These are phyloP conservation scores for Parotia lawesii DNA, from an alignment of 2,113 vertebrate genomes.

Conservation along the genomic window DNA sequence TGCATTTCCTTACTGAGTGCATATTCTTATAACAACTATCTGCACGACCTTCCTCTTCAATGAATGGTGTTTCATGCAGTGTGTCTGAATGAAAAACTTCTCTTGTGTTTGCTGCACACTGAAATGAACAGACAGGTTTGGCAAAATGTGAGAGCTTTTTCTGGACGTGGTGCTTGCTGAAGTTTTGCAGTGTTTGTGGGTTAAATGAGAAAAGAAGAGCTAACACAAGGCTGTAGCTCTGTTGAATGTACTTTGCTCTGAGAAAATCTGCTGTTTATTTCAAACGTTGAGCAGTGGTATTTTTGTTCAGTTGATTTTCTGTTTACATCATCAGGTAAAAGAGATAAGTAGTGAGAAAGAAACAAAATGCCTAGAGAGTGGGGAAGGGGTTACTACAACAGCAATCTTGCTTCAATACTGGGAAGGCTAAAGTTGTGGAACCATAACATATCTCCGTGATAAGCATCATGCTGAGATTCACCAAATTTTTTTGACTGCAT, in stretches of 20 bases:
- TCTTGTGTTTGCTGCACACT: not conserved
- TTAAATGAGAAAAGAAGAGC: not conserved
- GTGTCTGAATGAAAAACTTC: not conserved
- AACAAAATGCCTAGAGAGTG: not conserved
- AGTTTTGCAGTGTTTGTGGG: not conserved
- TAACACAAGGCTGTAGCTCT: not conserved
- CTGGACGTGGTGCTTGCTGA: not conserved
- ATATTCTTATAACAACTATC: not conserved
- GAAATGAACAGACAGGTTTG: not conserved
- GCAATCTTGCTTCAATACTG: not conserved
- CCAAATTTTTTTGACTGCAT: not conserved
- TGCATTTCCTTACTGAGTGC: not conserved
- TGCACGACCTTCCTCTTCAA: not conserved
- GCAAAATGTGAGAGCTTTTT: not conserved
- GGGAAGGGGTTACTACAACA: rapidly evolving
- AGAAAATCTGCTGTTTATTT: not conserved
- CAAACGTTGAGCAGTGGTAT: not conserved
- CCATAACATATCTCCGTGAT: rapidly evolving
- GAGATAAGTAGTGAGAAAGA: not conserved
- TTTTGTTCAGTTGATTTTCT: not conserved
- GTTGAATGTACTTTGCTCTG: not conserved
- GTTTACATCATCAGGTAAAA: not conserved
- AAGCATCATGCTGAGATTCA: not conserved
- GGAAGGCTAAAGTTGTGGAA: not conserved
- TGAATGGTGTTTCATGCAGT: not conserved